Evolutionary conservation across 2,888 invertebrate genomes (phyloP).

Genomic region (Xestia rhomboidea): DNA sequence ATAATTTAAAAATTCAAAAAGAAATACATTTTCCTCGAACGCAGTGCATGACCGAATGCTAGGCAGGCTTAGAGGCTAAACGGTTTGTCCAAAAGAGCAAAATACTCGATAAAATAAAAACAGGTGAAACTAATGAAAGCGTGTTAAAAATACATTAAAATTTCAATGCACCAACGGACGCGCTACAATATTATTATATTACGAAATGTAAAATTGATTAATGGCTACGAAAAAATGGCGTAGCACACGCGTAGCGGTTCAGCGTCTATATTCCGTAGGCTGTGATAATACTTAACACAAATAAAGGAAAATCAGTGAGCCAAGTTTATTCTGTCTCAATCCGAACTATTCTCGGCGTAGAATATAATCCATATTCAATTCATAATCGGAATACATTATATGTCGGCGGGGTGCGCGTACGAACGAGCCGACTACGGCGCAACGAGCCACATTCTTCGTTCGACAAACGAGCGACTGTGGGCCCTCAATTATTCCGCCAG

Average conservation of each 20-base stretch:
- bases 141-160: slow-evolving; percentile 3
- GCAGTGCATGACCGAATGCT: background rate
- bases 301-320: slow-evolving; percentile 57
- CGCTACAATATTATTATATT: slow-evolving; percentile 10
- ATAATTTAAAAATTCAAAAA: background rate
- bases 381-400: slow-evolving; percentile 67
- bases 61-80: background rate
- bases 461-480: slow-evolving; percentile 78
- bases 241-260: slow-evolving; percentile 40
- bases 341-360: slow-evolving; percentile 56
- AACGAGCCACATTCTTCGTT: slow-evolving; percentile 75
- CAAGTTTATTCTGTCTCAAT: slow-evolving; percentile 55
- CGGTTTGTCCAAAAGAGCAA: background rate
- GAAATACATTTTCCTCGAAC: background rate
- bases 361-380: slow-evolving; percentile 68
- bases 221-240: slow-evolving; percentile 42
- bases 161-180: slow-evolving; percentile 4
- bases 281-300: slow-evolving; percentile 45
- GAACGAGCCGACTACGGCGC: slow-evolving; percentile 59
- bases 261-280: slow-evolving; percentile 48
- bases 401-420: slow-evolving; percentile 57
- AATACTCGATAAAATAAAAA: background rate
- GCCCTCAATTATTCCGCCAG: slow-evolving; percentile 86
- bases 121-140: slow-evolving; percentile 6
- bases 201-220: slow-evolving; percentile 12